Evolutionary conservation across 2,888 invertebrate species (phyloP).

Genomic region (Dicyrtomina minuta): DNA sequence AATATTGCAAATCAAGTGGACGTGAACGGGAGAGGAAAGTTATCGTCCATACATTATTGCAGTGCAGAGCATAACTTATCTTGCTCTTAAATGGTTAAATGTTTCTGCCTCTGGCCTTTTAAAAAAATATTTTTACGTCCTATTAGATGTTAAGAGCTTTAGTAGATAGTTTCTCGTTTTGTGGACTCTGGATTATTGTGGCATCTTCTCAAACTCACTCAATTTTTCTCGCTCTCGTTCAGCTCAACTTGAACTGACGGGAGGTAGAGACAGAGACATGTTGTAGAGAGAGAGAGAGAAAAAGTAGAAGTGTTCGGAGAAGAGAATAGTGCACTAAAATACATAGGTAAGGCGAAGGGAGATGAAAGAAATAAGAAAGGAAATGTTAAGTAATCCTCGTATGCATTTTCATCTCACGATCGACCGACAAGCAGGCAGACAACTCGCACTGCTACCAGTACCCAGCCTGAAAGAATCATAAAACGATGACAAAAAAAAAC

Average conservation of each 20-base stretch:
- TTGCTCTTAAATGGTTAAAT: no score
- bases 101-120: no score
- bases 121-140: no score
- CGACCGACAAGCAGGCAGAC: constrained; percentile 18
- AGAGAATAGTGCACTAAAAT: not conserved
- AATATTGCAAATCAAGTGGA: constrained; percentile 23
- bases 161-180: no score
- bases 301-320: constrained; percentile 5
- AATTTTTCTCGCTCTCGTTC: not conserved
- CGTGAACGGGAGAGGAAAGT: constrained; percentile 3
- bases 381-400: constrained; percentile 28
- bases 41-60: constrained; percentile 9
- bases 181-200: no score
- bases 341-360: not conserved
- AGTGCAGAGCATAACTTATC: no score
- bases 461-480: constrained; percentile 26
- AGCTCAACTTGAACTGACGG: not conserved
- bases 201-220: no score
- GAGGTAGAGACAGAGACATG: not conserved
- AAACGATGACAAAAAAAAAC: constrained; percentile 26
- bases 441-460: no score
- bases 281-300: not conserved
- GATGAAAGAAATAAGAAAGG: not conserved
- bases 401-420: constrained; percentile 31
- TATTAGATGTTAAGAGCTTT: no score